Base-by-base conservation (phyloP, 2,888 invertebrate genomes). In the Tetranychus piercei region DNA sequence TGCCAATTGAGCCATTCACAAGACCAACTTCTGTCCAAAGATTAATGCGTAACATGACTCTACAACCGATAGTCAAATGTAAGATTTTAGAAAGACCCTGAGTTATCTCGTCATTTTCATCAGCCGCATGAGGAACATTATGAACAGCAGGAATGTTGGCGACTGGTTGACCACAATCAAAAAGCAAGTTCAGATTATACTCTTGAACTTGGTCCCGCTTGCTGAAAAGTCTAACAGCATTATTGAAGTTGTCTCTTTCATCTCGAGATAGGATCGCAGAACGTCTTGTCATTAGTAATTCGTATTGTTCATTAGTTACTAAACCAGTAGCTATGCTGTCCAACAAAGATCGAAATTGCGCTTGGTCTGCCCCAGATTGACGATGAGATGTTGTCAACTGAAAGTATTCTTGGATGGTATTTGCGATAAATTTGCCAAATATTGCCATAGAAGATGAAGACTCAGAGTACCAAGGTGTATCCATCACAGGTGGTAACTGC, bases 201-300 rank as follows among this genome's bases (percentile, higher is more conserved):
- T 64, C 5, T 2, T 45, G 3, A 44, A 44, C 73, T 43, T 43
- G 22, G 1, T n/a, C 4, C 4, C 43, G n/a, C 2, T 22, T 43
- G 2, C 15, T 15, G 3, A 4, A 72, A 18, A 72, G 44, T 4
- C 43, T 22, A 67, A 43, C 6, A 6, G 65, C 73, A 18, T 64
- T 23, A 5, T 64, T 7, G 43, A 72, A 72, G 3, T n/a, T 45
- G 15, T 22, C 64, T 45, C n/a, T 2, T 64, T 44, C 64, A 43
- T 72, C 18, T 67, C 15, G 11, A 2, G 45, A 6, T 6, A 72
- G 43, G 4, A 72, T 6, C 5, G 4, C 2, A 1, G 15, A 2
- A 43, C 73, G 22, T 2, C 73, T 22, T 6, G 73, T 72, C 73
- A 72, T 72, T 3, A 72, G 22, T 64, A 72, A 43, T 4, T 72